Conservation (phyloP, 2,797 vertebrate genomes). For the Thalassophryne amazonica region DNA sequence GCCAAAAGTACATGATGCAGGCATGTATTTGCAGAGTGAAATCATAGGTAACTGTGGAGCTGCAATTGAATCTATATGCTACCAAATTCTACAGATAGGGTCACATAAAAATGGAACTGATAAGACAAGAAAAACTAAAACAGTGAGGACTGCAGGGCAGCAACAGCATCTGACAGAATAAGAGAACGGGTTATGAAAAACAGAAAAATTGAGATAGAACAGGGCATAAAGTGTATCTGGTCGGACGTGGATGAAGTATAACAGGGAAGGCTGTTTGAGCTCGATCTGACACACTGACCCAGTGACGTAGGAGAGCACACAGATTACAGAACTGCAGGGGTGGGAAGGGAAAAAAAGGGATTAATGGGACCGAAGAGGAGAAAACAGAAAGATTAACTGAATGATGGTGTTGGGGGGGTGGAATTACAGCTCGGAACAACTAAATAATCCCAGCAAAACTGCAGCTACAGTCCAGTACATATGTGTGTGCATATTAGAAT, state of each 20-base stretch:
- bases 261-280: constrained; percentile 26
- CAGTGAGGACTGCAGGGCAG: constrained; percentile 7
- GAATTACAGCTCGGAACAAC: constrained; percentile 66
- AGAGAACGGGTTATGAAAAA: constrained; percentile 1
- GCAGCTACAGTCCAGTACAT: constrained; percentile 18
- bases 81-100: constrained; percentile 7
- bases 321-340: constrained; percentile 46
- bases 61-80: constrained; percentile 27
- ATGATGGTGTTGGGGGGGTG: constrained; percentile 32
- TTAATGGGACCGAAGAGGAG: constrained; percentile 57
- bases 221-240: constrained; percentile 1
- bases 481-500: background rate
- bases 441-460: constrained; percentile 59
- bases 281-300: constrained; percentile 72
- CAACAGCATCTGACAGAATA: constrained; percentile 3
- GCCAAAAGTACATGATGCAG: too few relatives aligned
- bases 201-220: background rate
- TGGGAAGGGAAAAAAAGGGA: constrained; percentile 25
- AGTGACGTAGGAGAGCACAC: constrained; percentile 62
- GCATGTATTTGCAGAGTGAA: too few relatives aligned
- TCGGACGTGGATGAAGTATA: constrained; percentile 16
- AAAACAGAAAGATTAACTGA: constrained; percentile 74
- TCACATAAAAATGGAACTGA: constrained; percentile 21
- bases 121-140: constrained; percentile 11
- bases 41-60: too few relatives aligned